Evolutionary conservation across 2,113 vertebrate species (phyloP).

Genomic region (Phyllopteryx taeniolatus): DNA sequence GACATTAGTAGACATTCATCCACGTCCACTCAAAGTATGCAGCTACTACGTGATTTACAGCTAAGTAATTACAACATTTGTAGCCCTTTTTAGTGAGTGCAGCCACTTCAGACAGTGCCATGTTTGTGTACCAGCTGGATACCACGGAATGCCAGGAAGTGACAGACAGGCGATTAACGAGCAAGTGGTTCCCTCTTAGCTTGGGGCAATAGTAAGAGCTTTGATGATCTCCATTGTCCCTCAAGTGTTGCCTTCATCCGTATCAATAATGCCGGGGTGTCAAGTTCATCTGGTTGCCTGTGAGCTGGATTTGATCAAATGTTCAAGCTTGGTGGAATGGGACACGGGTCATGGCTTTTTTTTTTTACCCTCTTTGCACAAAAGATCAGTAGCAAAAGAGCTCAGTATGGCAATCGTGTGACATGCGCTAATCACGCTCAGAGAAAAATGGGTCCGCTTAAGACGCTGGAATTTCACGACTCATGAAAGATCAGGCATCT

Average conservation of each 20-base stretch:
- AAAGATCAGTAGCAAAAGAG: slow-evolving; percentile 24
- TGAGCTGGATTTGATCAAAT: slow-evolving; percentile 58
- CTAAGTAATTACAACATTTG: slow-evolving; percentile 33
- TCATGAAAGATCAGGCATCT: slow-evolving; percentile 16
- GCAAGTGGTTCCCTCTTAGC: slow-evolving; percentile 61
- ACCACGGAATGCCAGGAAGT: slow-evolving; percentile 56
- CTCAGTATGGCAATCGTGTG: slow-evolving; percentile 17
- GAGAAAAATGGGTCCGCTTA: slow-evolving; percentile 4
- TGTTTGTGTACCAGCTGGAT: slow-evolving; percentile 57
- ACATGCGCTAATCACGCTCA: slow-evolving; percentile 8
- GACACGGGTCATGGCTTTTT: slow-evolving; percentile 46
- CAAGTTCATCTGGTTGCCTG: slow-evolving; percentile 51
- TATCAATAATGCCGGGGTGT: slow-evolving; percentile 39
- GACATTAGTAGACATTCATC: slow-evolving; percentile 5
- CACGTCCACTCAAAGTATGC: slow-evolving; percentile 8
- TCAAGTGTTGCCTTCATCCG: slow-evolving; percentile 37
- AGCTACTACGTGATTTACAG: slow-evolving; percentile 18
- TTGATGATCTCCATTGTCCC: slow-evolving; percentile 58
- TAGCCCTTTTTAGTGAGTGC: slow-evolving; percentile 30
- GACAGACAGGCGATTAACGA: slow-evolving; percentile 63
- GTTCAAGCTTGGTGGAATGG: slow-evolving; percentile 33
- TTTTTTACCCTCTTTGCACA: slow-evolving; percentile 35
- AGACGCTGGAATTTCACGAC: slow-evolving; percentile 28
- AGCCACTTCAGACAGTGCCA: slow-evolving; percentile 39
- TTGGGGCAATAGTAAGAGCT: slow-evolving; percentile 42